Evolutionary conservation across 1,140 invertebrate species (phyloP), one percentile per base, ranked within the genome.

Genomic region (Lepeophtheirus salmonis): DNA sequence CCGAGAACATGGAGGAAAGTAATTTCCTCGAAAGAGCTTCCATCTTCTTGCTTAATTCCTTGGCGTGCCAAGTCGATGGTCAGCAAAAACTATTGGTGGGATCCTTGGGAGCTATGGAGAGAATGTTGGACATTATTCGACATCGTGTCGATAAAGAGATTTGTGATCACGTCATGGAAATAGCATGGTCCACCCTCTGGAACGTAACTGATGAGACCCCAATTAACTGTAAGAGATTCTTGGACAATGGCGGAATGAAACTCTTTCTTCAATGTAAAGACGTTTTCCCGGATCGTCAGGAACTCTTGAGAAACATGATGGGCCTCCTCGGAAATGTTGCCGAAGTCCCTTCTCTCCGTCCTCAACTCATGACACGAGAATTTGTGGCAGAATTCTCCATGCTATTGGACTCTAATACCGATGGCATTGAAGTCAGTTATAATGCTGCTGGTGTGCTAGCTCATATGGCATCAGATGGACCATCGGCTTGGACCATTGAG

Each of bases 181-280:
- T 94, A 14, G 87, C 90, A 3, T 97, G 94, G 94, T 95, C 89
- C 62, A 91, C 89, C 2, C 85, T 97, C 83, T 89, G 85, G 86
- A 97, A 97, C 74, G 89, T 96, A 51, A 97, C 92, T 51, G 91
- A 96, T 73, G 90, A 95, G 76, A 94, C 89, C 30, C 83, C 89
- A 21, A 76, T 82, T 62, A 96, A 96, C 75, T 95, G 90, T 76
- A 76, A 81, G 70, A 77, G 83, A 67, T 96, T 96, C 74, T 76
- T 95, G 26, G 80, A 87, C 65, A 79, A 80, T 57, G 75, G 79
- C 50, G 91, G 90, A 58, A 89, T 95, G 83, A 78, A 81, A 60
- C 79, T 83, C 62, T 96, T 95, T 70, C 73, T 89, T 0, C 76
- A 78, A 60, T 96, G 59, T 50, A 61, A 61, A 18, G 51, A 20